Percentiles rank a stretch among this genome's conserved stretches.
phyloP scores from a whole-genome alignment of 2,113 vertebrate species.

The Esox niger region DNA sequence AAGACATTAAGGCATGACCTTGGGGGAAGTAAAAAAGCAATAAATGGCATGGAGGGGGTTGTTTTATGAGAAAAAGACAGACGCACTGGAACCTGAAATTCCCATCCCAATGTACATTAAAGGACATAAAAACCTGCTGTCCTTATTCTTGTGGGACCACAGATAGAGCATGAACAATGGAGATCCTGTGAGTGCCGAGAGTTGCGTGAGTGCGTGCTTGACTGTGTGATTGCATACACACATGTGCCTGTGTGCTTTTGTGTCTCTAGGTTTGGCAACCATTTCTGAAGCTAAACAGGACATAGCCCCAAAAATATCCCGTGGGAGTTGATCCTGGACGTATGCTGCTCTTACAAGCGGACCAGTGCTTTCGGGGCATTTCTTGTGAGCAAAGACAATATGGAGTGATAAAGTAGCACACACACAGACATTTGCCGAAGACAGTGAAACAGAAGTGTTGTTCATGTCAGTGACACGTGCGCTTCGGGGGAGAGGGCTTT shows the following conservation, averaged over 20 bases:
- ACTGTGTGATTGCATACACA: neutral
- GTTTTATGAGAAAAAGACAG: neutral
- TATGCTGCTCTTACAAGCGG: constrained; percentile 1
- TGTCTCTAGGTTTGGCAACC: neutral
- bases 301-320: neutral
- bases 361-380: neutral
- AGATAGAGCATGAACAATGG: constrained; percentile 1
- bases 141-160: constrained; percentile 14
- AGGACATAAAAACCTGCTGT: neutral
- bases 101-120: neutral
- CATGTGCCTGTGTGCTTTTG: neutral
- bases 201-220: neutral
- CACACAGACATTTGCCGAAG: neutral
- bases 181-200: neutral
- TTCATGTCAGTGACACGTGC: neutral
- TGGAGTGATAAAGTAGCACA: constrained; percentile 1
- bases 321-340: neutral
- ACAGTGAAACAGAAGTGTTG: constrained; percentile 4
- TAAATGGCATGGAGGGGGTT: neutral
- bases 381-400: constrained; percentile 4
- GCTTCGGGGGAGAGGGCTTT: no score
- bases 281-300: neutral
- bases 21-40: neutral
- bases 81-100: neutral
- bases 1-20: neutral